These are phyloP conservation scores for Trichacis sp. DNA, from an alignment of 2,888 invertebrate species.

Conservation along the genomic window DNA sequence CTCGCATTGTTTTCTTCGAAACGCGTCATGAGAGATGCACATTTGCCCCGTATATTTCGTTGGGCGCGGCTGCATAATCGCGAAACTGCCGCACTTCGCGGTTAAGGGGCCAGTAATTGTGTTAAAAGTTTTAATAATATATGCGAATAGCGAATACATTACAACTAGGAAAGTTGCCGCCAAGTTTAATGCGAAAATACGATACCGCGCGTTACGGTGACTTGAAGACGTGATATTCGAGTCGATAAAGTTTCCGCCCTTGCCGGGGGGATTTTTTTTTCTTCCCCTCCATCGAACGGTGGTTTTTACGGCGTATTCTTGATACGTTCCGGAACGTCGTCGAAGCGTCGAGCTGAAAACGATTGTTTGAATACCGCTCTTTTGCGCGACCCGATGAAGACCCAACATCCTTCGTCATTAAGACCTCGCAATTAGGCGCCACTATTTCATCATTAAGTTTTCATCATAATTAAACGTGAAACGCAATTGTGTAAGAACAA, in stretches of 20 bases:
- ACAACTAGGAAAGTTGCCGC: conserved; percentile 36
- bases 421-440: neutral
- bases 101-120: conserved; percentile 32
- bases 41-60: neutral
- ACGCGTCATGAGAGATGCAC: neutral
- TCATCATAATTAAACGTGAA: neutral
- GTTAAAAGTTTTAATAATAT: conserved; percentile 39
- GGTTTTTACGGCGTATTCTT: too few relatives aligned
- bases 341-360: too few relatives aligned
- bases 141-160: conserved; percentile 37
- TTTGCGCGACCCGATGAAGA: too few relatives aligned
- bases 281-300: too few relatives aligned
- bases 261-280: too few relatives aligned
- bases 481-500: neutral
- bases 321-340: neutral
- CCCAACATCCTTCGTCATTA: neutral
- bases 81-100: conserved; percentile 38
- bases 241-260: conserved; percentile 40
- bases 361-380: too few relatives aligned
- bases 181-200: conserved; percentile 38
- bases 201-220: conserved; percentile 22
- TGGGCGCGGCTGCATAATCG: conserved; percentile 16
- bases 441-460: neutral
- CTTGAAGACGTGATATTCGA: conserved; percentile 34
- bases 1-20: neutral